Conservation (phyloP, 2,113 vertebrate species). For the Centropus bengalensis region DNA sequence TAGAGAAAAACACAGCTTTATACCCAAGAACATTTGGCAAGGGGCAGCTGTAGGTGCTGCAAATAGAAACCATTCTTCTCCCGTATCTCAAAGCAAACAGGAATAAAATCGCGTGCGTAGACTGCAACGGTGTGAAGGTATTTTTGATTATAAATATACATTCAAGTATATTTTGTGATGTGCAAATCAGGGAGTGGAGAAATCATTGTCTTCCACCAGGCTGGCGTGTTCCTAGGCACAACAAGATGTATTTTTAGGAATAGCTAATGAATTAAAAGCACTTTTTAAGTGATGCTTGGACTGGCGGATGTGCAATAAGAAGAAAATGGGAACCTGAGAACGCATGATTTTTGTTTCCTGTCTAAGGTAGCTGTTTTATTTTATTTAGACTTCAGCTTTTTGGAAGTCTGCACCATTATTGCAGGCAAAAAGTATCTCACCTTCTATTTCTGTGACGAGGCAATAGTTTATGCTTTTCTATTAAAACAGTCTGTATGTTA, state of each 20-base stretch:
- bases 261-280: not conserved
- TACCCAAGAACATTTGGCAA: not conserved
- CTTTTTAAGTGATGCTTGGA: not conserved
- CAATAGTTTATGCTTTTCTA: not conserved
- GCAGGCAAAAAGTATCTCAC: not conserved
- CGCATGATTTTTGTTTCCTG: not conserved
- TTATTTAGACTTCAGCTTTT: not conserved
- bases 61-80: not conserved
- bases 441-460: not conserved
- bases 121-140: not conserved
- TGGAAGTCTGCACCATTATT: not conserved
- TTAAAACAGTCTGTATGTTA: not conserved
- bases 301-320: not conserved
- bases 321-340: not conserved
- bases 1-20: not conserved
- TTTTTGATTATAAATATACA: not conserved
- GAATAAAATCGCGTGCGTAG: not conserved
- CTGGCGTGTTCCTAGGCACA: not conserved
- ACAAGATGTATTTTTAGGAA: not conserved
- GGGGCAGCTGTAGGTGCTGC: slow-evolving; percentile 29
- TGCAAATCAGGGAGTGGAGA: not conserved
- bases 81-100: not conserved
- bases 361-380: not conserved
- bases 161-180: not conserved
- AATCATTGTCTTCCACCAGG: not conserved